Evolutionary conservation across 2,888 invertebrate species (phyloP).

Genomic region (Malthinus seriepunctatus): DNA sequence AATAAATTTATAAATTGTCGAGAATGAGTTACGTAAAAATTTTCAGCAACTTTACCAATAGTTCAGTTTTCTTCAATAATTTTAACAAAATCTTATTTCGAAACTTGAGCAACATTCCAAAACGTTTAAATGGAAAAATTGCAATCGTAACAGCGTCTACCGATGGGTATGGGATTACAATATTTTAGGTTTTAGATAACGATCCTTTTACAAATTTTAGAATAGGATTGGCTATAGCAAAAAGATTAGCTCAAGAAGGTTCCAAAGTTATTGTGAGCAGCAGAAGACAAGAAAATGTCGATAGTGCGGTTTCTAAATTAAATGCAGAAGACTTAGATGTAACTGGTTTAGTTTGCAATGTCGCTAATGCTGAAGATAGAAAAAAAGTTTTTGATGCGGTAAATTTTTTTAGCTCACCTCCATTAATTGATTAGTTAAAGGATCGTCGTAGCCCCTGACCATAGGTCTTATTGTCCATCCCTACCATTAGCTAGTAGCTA

Average conservation of each 20-base stretch:
- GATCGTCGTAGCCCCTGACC: no score
- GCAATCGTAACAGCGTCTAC: slow-evolving; percentile 89
- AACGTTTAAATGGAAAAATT: slow-evolving; percentile 73
- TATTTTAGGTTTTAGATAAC: slow-evolving; percentile 15
- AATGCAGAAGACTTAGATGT: slow-evolving; percentile 72
- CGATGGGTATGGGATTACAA: slow-evolving; percentile 64
- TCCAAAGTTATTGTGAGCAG: slow-evolving; percentile 92
- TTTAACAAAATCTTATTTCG: no score
- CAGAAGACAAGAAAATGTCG: slow-evolving; percentile 85
- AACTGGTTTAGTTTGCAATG: slow-evolving; percentile 86
- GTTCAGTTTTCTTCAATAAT: no score
- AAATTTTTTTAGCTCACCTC: no score
- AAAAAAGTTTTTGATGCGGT: slow-evolving; percentile 73
- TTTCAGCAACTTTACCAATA: no score
- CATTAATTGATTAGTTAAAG: no score
- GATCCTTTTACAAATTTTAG: slow-evolving; percentile 51
- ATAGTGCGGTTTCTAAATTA: slow-evolving; percentile 72
- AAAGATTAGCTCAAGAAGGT: slow-evolving; percentile 84
- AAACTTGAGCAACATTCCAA: slow-evolving; percentile 17
- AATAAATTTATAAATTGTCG: no score
- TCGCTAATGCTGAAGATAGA: slow-evolving; percentile 80
- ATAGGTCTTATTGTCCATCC: no score
- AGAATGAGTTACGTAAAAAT: no score
- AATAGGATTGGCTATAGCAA: slow-evolving; percentile 91
- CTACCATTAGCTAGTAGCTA: no score